Evolutionary conservation across 2,113 vertebrate species (phyloP).

Genomic region (rabbit (Oryctolagus cuniculus)): DNA sequence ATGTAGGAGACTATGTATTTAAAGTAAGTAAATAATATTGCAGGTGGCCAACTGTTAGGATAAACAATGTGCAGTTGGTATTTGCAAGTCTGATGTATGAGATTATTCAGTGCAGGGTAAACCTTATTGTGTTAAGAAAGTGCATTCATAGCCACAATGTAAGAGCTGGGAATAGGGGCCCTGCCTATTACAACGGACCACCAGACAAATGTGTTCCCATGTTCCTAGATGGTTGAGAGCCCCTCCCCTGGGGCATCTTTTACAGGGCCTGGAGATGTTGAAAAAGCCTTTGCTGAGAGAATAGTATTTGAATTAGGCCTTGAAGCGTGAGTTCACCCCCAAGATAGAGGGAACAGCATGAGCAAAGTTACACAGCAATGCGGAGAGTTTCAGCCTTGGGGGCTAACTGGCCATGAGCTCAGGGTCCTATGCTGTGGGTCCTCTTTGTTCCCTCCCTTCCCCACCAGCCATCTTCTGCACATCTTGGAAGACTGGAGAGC

Average conservation of each 20-base stretch:
- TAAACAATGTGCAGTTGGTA: neutral
- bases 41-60: neutral
- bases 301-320: neutral
- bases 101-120: neutral
- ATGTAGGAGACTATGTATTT: constrained; percentile 12
- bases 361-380: neutral
- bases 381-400: neutral
- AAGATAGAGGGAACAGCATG: neutral
- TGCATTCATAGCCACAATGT: neutral
- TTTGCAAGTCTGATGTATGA: neutral
- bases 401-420: neutral
- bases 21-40: neutral
- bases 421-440: neutral
- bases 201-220: neutral
- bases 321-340: neutral
- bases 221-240: neutral
- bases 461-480: neutral
- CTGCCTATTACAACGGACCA: neutral
- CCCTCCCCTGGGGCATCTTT: neutral
- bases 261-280: neutral
- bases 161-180: neutral
- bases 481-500: neutral
- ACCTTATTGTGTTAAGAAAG: neutral
- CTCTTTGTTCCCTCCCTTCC: neutral
- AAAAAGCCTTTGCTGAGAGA: neutral